A percentile compares a stretch with the other conserved stretches of the same genome.
These are phyloP conservation scores for Chelonoidis abingdonii DNA, from an alignment of 2,113 vertebrate species.

Conservation along the genomic window DNA sequence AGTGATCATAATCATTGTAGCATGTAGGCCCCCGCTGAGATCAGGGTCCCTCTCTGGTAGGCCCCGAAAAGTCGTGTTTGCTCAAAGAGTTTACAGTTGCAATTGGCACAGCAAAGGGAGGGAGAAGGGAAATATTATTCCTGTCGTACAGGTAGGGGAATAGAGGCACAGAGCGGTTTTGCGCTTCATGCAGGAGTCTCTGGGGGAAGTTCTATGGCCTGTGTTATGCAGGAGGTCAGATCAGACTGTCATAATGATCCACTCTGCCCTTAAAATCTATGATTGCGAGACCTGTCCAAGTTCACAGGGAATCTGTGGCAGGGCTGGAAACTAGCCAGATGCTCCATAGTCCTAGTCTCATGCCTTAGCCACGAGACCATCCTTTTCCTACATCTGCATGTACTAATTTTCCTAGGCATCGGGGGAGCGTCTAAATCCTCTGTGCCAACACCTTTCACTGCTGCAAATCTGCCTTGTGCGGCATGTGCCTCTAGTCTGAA, in stretches of 20 bases:
- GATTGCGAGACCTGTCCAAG: background rate
- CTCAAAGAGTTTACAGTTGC: background rate
- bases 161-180: background rate
- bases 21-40: background rate
- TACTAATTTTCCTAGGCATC: rapidly evolving
- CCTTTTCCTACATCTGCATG: background rate
- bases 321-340: background rate
- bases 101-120: background rate
- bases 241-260: background rate
- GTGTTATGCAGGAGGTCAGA: background rate
- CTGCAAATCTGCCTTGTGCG: background rate
- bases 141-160: rapidly evolving
- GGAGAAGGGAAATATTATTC: background rate
- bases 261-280: background rate
- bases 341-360: background rate
- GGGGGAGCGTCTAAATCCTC: background rate
- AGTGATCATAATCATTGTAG: background rate
- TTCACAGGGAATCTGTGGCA: background rate
- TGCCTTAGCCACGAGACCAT: background rate
- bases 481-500: background rate
- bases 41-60: background rate
- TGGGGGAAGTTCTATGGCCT: background rate
- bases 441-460: rapidly evolving
- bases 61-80: rapidly evolving
- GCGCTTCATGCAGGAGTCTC: background rate